phyloP scores from a whole-genome alignment of 2,113 vertebrate genomes.

The Melanotaenia duboulayi region DNA sequence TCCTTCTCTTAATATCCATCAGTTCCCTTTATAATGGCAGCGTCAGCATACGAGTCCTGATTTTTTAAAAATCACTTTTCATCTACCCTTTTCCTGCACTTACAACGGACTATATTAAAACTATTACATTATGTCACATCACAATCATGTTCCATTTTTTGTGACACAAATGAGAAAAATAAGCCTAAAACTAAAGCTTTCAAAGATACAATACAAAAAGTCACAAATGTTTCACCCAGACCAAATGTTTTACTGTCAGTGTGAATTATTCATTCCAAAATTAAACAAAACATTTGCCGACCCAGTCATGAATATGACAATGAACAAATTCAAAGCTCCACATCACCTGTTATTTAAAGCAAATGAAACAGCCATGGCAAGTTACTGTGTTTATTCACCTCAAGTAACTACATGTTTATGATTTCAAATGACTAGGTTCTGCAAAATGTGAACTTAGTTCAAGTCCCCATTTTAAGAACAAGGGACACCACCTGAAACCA shows the following conservation, averaged over 20 bases:
- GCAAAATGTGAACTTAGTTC: conserved; percentile 36
- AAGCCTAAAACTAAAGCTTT: conserved; percentile 63
- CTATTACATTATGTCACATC: conserved; percentile 70
- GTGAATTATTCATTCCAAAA: conserved; percentile 35
- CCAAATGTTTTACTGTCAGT: conserved; percentile 53
- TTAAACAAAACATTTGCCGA: conserved; percentile 30
- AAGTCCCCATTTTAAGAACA: conserved; percentile 31
- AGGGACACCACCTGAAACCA: conserved; percentile 45
- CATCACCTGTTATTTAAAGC: conserved; percentile 42
- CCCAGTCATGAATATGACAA: conserved; percentile 36
- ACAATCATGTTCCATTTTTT: conserved; percentile 66
- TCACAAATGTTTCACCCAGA: conserved; percentile 56
- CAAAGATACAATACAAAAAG: conserved; percentile 63
- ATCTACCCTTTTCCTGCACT: conserved; percentile 67
- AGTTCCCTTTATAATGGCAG: conserved; percentile 76
- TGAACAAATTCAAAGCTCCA: conserved; percentile 40
- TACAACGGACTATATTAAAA: conserved; percentile 66
- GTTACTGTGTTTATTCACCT: conserved; percentile 34
- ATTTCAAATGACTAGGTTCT: conserved; percentile 33
- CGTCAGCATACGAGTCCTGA: conserved; percentile 61
- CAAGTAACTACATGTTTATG: conserved; percentile 23
- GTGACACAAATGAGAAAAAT: conserved; percentile 57
- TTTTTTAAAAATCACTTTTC: conserved; percentile 26
- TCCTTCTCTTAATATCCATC: conserved; percentile 45
- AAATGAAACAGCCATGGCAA: conserved; percentile 30